Conservation (phyloP, 2,113 vertebrate genomes). For the Siniperca knerii region DNA sequence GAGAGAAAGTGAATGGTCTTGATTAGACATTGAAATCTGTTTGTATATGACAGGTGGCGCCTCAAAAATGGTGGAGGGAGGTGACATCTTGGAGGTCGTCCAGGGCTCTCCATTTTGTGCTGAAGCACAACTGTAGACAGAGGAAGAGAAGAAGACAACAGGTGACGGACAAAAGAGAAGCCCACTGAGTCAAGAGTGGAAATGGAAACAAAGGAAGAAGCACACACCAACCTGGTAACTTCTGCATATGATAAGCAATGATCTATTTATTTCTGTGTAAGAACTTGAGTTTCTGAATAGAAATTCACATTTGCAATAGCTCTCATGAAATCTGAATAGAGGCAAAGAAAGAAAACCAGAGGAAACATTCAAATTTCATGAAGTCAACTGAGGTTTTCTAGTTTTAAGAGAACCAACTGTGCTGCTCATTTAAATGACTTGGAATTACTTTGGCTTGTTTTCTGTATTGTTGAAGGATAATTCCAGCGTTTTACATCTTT, state of each 20-base stretch:
- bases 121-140: constrained; percentile 43
- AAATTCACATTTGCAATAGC: background rate
- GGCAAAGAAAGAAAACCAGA: no score
- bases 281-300: background rate
- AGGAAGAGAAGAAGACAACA: constrained; percentile 65
- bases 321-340: background rate
- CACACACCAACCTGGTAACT: background rate
- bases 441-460: background rate
- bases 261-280: background rate
- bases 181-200: background rate
- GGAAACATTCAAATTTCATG: no score
- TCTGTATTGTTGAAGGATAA: no score
- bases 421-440: background rate
- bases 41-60: constrained; percentile 80
- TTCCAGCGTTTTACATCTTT: no score
- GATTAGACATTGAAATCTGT: constrained; percentile 76
- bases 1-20: constrained; percentile 68
- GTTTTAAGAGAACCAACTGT: background rate
- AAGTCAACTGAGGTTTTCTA: background rate
- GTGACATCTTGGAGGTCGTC: constrained; percentile 75
- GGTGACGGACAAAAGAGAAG: constrained; percentile 71
- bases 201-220: constrained; percentile 13
- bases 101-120: constrained; percentile 65
- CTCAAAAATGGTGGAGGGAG: constrained; percentile 73
- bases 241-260: background rate